Conservation (phyloP, 1,140 invertebrate genomes). For the Arctopsyche grandis region DNA sequence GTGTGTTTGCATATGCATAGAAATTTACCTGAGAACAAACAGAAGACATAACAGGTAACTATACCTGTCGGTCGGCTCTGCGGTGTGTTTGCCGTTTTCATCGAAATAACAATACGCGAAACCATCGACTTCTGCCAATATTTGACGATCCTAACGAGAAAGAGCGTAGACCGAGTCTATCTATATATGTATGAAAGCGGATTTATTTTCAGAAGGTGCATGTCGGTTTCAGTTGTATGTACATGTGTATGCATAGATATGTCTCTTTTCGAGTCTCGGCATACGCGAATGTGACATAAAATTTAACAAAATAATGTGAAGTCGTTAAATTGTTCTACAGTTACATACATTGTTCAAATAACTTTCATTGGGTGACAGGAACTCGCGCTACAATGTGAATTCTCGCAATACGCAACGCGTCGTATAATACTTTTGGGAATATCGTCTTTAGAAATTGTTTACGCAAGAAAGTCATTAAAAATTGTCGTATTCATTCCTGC, state of each 20-base stretch:
- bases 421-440: background rate
- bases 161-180: slow-evolving; percentile 27
- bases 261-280: background rate
- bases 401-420: background rate
- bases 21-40: background rate
- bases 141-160: slow-evolving; percentile 47
- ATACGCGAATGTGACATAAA: too few relatives aligned
- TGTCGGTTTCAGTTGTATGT: background rate
- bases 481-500: too few relatives aligned
- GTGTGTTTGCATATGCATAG: background rate
- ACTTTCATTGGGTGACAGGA: too few relatives aligned
- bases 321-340: too few relatives aligned
- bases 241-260: too few relatives aligned
- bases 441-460: background rate
- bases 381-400: background rate
- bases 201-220: slow-evolving; percentile 17
- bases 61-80: background rate
- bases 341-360: too few relatives aligned
- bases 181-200: slow-evolving; percentile 10
- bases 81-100: slow-evolving; percentile 37
- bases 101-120: slow-evolving; percentile 46
- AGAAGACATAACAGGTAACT: background rate
- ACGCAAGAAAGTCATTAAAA: too few relatives aligned
- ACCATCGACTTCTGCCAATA: slow-evolving; percentile 47
- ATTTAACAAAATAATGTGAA: too few relatives aligned